A percentile compares a stretch with the other conserved stretches of the same genome.
These are phyloP conservation scores for Acrobasis repandana DNA, from an alignment of 2,888 invertebrate genomes.

Conservation along the genomic window DNA sequence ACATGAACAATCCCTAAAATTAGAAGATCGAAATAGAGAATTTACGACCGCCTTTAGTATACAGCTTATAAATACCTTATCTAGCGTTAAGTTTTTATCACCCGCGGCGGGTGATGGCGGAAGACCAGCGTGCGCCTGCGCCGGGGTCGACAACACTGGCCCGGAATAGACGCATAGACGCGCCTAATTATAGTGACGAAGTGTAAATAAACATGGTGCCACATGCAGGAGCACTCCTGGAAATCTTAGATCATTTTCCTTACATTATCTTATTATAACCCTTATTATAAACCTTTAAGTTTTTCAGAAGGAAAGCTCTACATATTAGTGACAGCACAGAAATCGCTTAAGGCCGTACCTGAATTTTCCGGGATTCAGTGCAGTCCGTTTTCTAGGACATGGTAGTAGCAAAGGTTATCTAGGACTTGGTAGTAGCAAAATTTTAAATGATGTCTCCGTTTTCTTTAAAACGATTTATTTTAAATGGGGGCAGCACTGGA, in stretches of 20 bases:
- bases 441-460: too few species aligned
- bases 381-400: too few species aligned
- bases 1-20: too few species aligned
- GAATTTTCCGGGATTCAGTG: too few species aligned
- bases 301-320: too few species aligned
- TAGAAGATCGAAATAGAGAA: constrained; percentile 5
- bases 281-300: too few species aligned
- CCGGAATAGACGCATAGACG: constrained; percentile 66
- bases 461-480: too few species aligned
- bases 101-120: constrained; percentile 41
- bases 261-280: not conserved
- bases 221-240: constrained; percentile 3
- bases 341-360: too few species aligned
- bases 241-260: constrained; percentile 4
- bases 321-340: too few species aligned
- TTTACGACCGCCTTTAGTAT: constrained; percentile 5
- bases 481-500: too few species aligned
- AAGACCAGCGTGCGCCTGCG: constrained; percentile 47
- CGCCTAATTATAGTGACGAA: constrained; percentile 58
- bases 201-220: constrained; percentile 26
- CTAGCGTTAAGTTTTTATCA: constrained; percentile 24
- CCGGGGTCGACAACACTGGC: constrained; percentile 65
- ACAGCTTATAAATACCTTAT: constrained; percentile 19
- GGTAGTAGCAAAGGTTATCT: too few species aligned
- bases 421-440: too few species aligned